Evolutionary conservation across 2,888 invertebrate species (phyloP).

Genomic region (Tenthredo mesomela): DNA sequence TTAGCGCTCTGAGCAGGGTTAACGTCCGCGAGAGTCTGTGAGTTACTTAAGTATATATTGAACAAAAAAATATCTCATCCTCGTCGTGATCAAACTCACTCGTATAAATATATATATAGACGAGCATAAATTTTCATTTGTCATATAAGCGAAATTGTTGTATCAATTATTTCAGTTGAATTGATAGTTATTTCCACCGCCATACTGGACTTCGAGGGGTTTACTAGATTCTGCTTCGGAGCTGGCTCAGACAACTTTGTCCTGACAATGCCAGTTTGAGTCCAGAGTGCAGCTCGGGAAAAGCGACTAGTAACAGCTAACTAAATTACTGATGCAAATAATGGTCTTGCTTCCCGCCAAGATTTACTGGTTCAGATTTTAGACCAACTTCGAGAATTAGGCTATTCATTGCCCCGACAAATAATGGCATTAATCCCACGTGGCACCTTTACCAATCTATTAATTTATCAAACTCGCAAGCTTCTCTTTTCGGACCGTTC

Average conservation of each 20-base stretch:
- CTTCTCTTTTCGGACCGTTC: background rate
- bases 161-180: background rate
- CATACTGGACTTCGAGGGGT: background rate
- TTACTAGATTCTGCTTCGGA: background rate
- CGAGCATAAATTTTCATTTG: background rate
- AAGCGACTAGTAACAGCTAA: conserved; percentile 59
- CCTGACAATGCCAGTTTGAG: conserved; percentile 73
- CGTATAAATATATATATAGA: no score
- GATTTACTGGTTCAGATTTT: conserved; percentile 74
- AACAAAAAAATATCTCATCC: background rate
- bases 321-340: conserved; percentile 77
- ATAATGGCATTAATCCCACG: conserved; percentile 58
- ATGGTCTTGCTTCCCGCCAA: conserved; percentile 72
- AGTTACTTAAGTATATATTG: background rate
- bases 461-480: background rate
- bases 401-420: conserved; percentile 71
- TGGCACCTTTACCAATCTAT: conserved; percentile 1
- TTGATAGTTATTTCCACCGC: background rate
- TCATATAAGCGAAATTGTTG: background rate
- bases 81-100: background rate
- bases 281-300: conserved; percentile 59
- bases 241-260: conserved; percentile 61
- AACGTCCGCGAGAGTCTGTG: background rate
- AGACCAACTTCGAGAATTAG: conserved; percentile 68
- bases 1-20: background rate